Evolutionary conservation across 2,113 vertebrate genomes (phyloP), one percentile per base, ranked within the genome.

Genomic region (sheep (Ovis aries)): DNA sequence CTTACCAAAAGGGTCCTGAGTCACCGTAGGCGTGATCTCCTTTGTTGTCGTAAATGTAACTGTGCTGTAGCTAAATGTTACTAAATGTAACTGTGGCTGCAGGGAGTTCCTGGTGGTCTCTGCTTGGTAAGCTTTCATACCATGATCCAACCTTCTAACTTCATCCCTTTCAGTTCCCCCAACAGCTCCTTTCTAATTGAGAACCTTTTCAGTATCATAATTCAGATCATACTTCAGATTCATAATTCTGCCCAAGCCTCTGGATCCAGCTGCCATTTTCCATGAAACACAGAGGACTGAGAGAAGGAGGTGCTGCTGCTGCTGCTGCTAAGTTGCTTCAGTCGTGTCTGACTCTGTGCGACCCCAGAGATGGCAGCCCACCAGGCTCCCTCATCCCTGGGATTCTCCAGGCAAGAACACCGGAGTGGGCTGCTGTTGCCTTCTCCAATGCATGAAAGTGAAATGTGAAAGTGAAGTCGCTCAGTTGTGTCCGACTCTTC

Each of bases 1-100:
- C 53, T 17, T 11, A 7, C 10, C 0, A 2, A 67, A 55, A 19
- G 6, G 2, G 15, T 33, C 53, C 19, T 0, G 15, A 40, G 5
- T 4, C 43, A 50, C 15, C 4, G 0, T 45, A 33, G 33, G 55
- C 4, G 2, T 10, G 4, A 19, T 25, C 55, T 27, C 16, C 50
- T 16, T 33, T 33, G 27, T 1, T 14, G 27, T 11, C 1, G 0
- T 5, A 3, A 80, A 36, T 3, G 29, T 62, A 7, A 62, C 59
- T 62, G 60, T 31, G 60, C 60, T 62, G 13, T 62, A 31, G 6
- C 29, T 62, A 62, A 62, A 62, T 31, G 33, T 48, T 33, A 29
- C 40, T 11, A 12, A 85, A 59, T 11, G 36, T 31, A 8, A 13
- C 82, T 71, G 3, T 52, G 85, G 33, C n/a, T 33, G 2, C 13